phyloP scores from a whole-genome alignment of 2,113 vertebrate species.

The Coreoperca whiteheadi region DNA sequence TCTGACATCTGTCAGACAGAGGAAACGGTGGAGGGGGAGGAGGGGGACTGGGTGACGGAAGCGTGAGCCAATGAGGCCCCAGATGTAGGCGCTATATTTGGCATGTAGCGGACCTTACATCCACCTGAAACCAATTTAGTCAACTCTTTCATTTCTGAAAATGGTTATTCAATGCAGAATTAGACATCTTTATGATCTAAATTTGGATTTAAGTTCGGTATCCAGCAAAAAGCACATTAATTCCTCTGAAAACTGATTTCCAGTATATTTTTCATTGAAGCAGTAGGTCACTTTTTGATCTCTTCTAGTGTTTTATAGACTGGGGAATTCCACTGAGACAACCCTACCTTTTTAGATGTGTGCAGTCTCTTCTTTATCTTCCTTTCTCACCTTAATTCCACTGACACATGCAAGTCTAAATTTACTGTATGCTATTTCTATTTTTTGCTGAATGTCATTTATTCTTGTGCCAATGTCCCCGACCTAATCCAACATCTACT shows the following conservation, averaged over 20 bases:
- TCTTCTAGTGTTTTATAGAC: conserved; percentile 34
- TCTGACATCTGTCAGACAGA: conserved; percentile 66
- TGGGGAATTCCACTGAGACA: conserved; percentile 69
- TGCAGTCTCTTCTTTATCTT: conserved; percentile 19
- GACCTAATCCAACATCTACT: neutral
- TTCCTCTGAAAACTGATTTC: conserved; percentile 4
- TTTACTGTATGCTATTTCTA: conserved; percentile 14
- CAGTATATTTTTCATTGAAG: conserved; percentile 4
- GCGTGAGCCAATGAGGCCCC: conserved; percentile 35
- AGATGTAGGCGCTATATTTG: conserved; percentile 38
- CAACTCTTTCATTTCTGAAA: neutral
- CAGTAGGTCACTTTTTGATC: conserved; percentile 51
- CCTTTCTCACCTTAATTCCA: conserved; percentile 16
- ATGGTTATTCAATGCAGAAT: neutral
- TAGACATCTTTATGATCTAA: neutral
- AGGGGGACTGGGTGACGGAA: neutral
- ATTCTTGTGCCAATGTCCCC: neutral
- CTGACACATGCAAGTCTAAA: conserved; percentile 39
- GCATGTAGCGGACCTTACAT: neutral
- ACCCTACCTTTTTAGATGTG: conserved; percentile 21
- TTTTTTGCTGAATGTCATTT: conserved; percentile 7
- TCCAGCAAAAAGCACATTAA: neutral
- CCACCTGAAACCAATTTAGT: neutral
- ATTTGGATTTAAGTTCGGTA: conserved; percentile 27
- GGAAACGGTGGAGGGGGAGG: conserved; percentile 16